These are phyloP conservation scores for Cyanoderma ruficeps DNA, from an alignment of 2,113 vertebrate species.

Conservation along the genomic window DNA sequence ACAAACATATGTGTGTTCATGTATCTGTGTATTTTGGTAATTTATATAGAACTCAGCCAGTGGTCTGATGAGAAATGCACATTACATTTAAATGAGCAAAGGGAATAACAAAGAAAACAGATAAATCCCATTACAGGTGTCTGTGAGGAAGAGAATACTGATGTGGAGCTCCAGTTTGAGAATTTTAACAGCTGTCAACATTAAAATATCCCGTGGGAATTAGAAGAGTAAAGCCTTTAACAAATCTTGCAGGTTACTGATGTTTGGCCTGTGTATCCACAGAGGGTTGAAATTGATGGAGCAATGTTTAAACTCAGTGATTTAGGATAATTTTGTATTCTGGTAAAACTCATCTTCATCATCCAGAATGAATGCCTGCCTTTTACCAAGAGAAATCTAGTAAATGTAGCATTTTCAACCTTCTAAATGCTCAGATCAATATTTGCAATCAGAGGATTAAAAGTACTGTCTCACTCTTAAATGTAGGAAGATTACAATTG, in stretches of 20 bases:
- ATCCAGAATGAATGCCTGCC: not conserved
- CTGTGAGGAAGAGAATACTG: constrained; percentile 57
- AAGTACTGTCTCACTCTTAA: not conserved
- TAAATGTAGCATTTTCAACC: not conserved
- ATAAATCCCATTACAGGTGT: constrained; percentile 70
- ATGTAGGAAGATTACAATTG: not conserved
- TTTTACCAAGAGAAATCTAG: not conserved
- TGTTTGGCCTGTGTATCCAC: constrained; percentile 34
- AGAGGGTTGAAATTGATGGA: constrained; percentile 61
- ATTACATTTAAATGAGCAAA: constrained; percentile 69
- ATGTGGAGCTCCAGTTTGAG: constrained; percentile 65
- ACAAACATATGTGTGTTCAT: not conserved
- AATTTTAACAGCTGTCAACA: constrained; percentile 74
- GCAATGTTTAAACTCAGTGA: constrained; percentile 38
- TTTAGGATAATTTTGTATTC: constrained; percentile 46
- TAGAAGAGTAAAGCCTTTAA: constrained; percentile 62
- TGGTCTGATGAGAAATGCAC: constrained; percentile 55
- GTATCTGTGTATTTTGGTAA: constrained; percentile 1
- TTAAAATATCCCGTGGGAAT: constrained; percentile 67
- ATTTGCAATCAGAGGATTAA: not conserved
- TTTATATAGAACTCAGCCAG: constrained; percentile 45
- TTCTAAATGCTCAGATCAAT: not conserved
- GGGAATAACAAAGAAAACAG: constrained; percentile 69
- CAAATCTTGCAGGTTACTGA: constrained; percentile 69
- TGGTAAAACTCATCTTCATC: constrained; percentile 28